Conservation (phyloP, 2,113 vertebrate species). For the Bujurquina vittata region DNA sequence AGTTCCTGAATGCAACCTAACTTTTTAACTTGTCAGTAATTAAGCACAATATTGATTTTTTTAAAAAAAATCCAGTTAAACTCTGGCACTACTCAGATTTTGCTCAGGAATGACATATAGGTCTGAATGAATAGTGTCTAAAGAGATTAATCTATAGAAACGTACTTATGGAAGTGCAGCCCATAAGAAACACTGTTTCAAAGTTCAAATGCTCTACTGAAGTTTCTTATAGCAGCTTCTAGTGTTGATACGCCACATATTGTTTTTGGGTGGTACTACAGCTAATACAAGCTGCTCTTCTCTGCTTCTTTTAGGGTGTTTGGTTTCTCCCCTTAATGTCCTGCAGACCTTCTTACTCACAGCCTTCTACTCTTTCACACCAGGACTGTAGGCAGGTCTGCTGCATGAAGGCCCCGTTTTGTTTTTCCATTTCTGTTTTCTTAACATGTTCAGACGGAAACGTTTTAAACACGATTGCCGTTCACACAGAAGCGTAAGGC, state of each 20-base stretch:
- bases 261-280: not conserved
- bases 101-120: not conserved
- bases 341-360: rapidly evolving
- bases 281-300: not conserved
- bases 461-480: too few species aligned
- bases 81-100: too few species aligned
- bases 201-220: rapidly evolving
- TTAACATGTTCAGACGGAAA: too few species aligned
- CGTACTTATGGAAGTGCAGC: not conserved
- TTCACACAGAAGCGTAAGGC: too few species aligned
- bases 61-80: not conserved
- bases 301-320: not conserved
- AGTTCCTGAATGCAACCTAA: rapidly evolving
- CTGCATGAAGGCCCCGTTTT: too few species aligned
- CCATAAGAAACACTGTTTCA: not conserved
- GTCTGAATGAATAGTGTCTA: not conserved
- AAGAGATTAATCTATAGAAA: not conserved
- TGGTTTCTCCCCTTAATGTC: not conserved
- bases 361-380: not conserved
- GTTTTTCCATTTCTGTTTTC: too few species aligned
- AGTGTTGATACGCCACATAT: not conserved
- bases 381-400: not conserved
- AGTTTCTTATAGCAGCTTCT: not conserved
- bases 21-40: not conserved
- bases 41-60: not conserved